A percentile compares a stretch with the other conserved stretches of the same genome.
These are phyloP conservation scores for Anoplopoma fimbria DNA, from an alignment of 2,113 vertebrate species.

Conservation along the genomic window DNA sequence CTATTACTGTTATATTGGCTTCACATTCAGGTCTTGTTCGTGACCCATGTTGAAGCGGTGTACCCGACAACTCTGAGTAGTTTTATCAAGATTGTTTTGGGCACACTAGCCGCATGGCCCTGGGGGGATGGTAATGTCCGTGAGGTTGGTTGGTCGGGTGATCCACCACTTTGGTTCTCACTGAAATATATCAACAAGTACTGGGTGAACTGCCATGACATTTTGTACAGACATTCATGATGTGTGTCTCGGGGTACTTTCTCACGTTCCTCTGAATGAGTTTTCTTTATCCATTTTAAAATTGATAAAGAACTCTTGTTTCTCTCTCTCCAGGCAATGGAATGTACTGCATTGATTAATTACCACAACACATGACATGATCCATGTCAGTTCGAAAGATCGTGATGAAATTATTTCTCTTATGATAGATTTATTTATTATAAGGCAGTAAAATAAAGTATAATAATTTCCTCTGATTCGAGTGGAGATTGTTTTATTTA, in stretches of 20 bases:
- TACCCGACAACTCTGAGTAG: background rate
- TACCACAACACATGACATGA: too few species aligned
- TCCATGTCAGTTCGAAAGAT: background rate
- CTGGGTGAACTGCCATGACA: background rate
- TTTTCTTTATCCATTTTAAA: background rate
- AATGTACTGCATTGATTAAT: too few species aligned
- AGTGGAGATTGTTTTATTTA: background rate
- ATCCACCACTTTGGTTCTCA: background rate
- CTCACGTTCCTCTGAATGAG: background rate
- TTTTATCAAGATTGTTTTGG: background rate
- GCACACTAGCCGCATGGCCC: background rate
- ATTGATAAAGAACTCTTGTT: too few species aligned
- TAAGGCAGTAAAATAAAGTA: background rate
- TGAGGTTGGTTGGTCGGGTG: background rate
- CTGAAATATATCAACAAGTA: background rate
- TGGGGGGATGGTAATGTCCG: too few species aligned
- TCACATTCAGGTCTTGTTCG: background rate
- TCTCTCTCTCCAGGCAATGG: too few species aligned
- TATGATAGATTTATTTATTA: background rate
- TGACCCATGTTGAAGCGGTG: slow-evolving; percentile 4
- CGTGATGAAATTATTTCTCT: background rate
- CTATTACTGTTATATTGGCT: background rate
- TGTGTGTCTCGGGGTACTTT: background rate
- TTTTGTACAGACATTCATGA: too few species aligned
- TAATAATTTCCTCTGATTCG: background rate